Evolutionary conservation across 2,797 vertebrate species (phyloP).

Genomic region (Gymnoscopelus braueri): DNA sequence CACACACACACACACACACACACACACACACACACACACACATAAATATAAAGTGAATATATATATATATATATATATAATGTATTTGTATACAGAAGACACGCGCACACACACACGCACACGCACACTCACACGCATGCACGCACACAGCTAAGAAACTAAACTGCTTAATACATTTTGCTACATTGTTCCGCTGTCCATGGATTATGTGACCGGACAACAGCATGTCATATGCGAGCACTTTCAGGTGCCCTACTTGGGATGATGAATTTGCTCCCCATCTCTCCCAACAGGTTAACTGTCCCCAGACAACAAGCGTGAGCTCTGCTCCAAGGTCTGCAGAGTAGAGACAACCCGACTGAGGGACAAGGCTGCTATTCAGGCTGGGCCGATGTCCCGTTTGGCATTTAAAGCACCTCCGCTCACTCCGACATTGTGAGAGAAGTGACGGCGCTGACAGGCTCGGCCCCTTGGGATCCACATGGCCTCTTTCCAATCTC

Average conservation of each 20-base stretch:
- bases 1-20: too few relatives aligned
- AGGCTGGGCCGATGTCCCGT: constrained; percentile 75
- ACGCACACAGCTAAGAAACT: constrained; percentile 31
- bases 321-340: constrained; percentile 71
- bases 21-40: too few relatives aligned
- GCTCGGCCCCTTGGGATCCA: constrained; percentile 74
- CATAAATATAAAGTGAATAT: too few relatives aligned
- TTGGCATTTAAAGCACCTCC: constrained; percentile 83
- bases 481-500: constrained; percentile 79
- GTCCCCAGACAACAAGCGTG: constrained; percentile 71
- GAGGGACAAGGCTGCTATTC: constrained; percentile 73
- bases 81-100: neutral
- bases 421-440: constrained; percentile 72
- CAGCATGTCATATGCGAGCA: constrained; percentile 43
- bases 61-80: too few relatives aligned
- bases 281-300: constrained; percentile 61
- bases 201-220: constrained; percentile 26
- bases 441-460: constrained; percentile 81
- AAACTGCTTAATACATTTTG: neutral
- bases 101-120: too few relatives aligned
- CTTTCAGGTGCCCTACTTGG: constrained; percentile 48
- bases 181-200: constrained; percentile 30
- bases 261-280: constrained; percentile 43
- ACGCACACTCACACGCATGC: neutral
- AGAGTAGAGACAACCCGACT: constrained; percentile 62